phyloP scores from a whole-genome alignment of 2,113 vertebrate genomes.

The Apteryx mantelli region DNA sequence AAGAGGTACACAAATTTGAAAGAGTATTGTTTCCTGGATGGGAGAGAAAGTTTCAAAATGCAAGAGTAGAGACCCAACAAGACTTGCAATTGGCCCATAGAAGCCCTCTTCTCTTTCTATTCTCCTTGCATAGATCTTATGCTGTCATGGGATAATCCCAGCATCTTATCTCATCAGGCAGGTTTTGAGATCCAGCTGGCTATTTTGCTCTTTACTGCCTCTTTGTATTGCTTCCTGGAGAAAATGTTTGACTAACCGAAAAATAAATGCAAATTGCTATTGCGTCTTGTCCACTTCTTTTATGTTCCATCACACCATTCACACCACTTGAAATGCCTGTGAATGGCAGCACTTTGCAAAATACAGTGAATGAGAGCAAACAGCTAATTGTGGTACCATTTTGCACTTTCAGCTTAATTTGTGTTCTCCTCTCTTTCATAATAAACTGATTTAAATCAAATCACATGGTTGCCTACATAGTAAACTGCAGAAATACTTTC shows the following conservation, averaged over 20 bases:
- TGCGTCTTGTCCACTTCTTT: not conserved
- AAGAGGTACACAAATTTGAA: not conserved
- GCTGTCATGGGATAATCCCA: not conserved
- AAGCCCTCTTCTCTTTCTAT: not conserved
- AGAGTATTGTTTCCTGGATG: not conserved
- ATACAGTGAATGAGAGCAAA: not conserved
- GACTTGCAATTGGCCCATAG: not conserved
- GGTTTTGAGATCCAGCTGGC: not conserved
- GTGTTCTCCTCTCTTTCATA: not conserved
- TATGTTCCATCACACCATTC: not conserved
- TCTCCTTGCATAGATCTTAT: not conserved
- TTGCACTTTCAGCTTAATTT: not conserved
- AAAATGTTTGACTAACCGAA: not conserved
- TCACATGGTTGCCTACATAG: not conserved
- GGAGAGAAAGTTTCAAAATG: not conserved
- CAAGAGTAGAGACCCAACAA: not conserved
- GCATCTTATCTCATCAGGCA: not conserved
- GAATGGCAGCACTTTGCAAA: not conserved
- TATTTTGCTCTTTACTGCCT: not conserved
- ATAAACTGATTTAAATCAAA: not conserved
- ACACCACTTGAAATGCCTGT: not conserved
- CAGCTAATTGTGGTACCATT: not conserved
- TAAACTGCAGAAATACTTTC: not conserved
- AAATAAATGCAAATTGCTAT: not conserved
- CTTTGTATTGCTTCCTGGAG: not conserved